Conservation (phyloP, 2,797 vertebrate species). For the Coregonus suidteri region DNA sequence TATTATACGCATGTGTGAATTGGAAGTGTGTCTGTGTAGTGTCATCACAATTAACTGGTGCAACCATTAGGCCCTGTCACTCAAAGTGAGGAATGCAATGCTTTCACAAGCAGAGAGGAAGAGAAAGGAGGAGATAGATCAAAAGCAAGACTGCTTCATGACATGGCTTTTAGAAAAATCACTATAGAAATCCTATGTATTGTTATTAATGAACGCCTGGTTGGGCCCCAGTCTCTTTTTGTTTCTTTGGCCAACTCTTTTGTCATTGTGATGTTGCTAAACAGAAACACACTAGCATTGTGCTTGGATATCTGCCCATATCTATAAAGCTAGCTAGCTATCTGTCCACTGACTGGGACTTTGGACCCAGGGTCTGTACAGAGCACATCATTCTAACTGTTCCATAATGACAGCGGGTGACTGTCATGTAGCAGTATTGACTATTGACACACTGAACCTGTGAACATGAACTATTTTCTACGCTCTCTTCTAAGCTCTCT, state of each 20-base stretch:
- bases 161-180: neutral
- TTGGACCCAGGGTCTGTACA: neutral
- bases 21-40: neutral
- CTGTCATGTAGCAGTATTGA: neutral
- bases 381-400: neutral
- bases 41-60: slow-evolving; percentile 49
- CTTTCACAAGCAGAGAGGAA: slow-evolving; percentile 18
- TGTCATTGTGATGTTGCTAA: neutral
- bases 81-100: slow-evolving; percentile 39
- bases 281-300: neutral
- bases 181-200: neutral
- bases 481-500: too few relatives aligned
- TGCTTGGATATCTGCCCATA: neutral
- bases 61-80: slow-evolving; percentile 47
- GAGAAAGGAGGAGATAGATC: neutral
- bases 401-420: neutral
- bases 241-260: neutral
- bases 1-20: too few relatives aligned
- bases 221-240: neutral
- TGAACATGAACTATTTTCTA: neutral
- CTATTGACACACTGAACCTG: neutral
- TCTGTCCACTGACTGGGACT: slow-evolving; percentile 3
- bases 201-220: neutral
- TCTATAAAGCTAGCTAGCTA: neutral
- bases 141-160: neutral